A percentile compares a stretch with the other conserved stretches of the same genome.
Conservation (phyloP, 2,797 vertebrate genomes). For the Macropus fuliginosus region DNA sequence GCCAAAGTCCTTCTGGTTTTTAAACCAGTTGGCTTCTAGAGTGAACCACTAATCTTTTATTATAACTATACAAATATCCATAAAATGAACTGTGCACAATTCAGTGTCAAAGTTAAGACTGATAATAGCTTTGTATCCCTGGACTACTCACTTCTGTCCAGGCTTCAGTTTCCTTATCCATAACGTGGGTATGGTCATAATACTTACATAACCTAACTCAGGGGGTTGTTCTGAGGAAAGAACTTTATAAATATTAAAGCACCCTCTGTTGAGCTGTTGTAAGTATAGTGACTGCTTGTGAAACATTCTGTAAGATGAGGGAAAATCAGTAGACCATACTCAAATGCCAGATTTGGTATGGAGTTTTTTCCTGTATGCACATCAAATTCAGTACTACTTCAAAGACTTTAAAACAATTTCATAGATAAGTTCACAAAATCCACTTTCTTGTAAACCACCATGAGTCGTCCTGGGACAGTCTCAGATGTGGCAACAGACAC, state of each 20-base stretch:
- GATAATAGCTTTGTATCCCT: background rate
- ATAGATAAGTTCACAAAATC: background rate
- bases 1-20: conserved; percentile 63
- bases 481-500: background rate
- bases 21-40: conserved; percentile 52
- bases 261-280: background rate
- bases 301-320: background rate
- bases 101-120: background rate
- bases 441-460: background rate
- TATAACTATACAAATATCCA: background rate
- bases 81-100: background rate
- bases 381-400: background rate
- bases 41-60: conserved; percentile 52
- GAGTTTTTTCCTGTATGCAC: background rate
- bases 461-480: background rate
- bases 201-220: background rate
- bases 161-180: background rate
- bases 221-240: background rate
- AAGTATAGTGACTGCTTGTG: background rate
- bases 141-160: background rate
- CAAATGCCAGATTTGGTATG: background rate
- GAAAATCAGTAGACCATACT: background rate
- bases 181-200: background rate
- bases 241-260: background rate
- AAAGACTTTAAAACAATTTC: background rate